Conservation (phyloP, 2,888 invertebrate genomes). For the Drosophila cognata region DNA sequence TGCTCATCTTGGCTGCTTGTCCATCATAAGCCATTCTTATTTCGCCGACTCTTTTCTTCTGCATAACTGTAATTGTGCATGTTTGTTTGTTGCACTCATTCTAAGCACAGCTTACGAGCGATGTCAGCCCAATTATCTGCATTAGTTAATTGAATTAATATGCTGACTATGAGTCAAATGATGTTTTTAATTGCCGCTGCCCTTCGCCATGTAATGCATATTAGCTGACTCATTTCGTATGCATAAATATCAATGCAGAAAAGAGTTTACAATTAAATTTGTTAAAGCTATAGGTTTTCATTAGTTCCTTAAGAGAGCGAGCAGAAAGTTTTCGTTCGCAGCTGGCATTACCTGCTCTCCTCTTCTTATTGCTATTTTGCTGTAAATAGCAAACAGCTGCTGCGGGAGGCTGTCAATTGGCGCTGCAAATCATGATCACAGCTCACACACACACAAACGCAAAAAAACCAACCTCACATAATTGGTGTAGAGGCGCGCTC, state of each 20-base stretch:
- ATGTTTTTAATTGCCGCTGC: constrained; percentile 59
- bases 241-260: neutral
- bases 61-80: neutral
- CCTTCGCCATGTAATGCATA: constrained; percentile 9
- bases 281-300: neutral
- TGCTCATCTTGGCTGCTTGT: neutral
- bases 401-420: constrained; percentile 30
- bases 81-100: constrained; percentile 11
- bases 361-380: constrained; percentile 18
- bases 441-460: constrained; percentile 18
- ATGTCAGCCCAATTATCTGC: constrained; percentile 53
- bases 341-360: constrained; percentile 12
- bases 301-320: constrained; percentile 2
- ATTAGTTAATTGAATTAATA: constrained; percentile 79
- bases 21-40: constrained; percentile 2
- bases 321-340: neutral
- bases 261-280: neutral
- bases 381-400: constrained; percentile 66
- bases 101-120: neutral
- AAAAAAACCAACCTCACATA: constrained; percentile 1
- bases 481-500: constrained; percentile 8
- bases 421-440: constrained; percentile 57
- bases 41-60: neutral
- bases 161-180: constrained; percentile 47
- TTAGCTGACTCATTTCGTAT: constrained; percentile 23